Evolutionary conservation across 2,888 invertebrate genomes (phyloP).

Genomic region (Hipparchia sbordonii): DNA sequence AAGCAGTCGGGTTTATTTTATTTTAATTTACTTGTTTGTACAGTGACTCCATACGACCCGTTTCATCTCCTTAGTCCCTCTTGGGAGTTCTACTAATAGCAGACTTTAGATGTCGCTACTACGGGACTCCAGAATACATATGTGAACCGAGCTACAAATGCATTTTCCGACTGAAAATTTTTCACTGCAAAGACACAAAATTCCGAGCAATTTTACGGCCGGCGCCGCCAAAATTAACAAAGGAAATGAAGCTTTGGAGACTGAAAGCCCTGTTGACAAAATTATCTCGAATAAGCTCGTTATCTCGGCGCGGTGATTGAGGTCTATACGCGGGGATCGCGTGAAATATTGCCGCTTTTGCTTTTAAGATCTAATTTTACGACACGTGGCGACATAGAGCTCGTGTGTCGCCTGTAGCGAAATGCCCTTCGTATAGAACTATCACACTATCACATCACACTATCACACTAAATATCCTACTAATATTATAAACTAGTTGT

Average conservation of each 20-base stretch:
- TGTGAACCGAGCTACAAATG: not conserved
- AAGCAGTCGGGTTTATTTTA: too few relatives aligned
- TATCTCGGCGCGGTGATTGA: constrained; percentile 36
- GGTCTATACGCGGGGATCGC: constrained; percentile 29
- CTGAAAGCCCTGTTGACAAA: constrained; percentile 38
- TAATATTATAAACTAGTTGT: too few relatives aligned
- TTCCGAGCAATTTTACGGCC: constrained; percentile 1
- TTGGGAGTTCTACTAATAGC: too few relatives aligned
- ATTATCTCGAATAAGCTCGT: constrained; percentile 39
- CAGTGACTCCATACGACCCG: too few relatives aligned
- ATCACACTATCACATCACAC: too few relatives aligned
- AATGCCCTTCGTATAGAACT: not conserved
- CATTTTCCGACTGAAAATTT: not conserved
- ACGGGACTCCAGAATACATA: too few relatives aligned
- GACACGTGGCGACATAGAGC: not conserved
- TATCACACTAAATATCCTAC: too few relatives aligned
- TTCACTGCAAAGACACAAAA: not conserved
- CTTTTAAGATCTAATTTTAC: constrained; percentile 21
- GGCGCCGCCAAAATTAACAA: constrained; percentile 32
- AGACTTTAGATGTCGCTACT: too few relatives aligned
- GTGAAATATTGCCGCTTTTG: constrained; percentile 19
- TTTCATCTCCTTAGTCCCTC: too few relatives aligned
- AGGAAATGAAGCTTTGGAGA: constrained; percentile 40
- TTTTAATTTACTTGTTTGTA: too few relatives aligned
- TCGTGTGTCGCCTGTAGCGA: not conserved